Base-by-base conservation (phyloP, 2,797 vertebrate genomes). In the Pogonophryne albipinna region DNA sequence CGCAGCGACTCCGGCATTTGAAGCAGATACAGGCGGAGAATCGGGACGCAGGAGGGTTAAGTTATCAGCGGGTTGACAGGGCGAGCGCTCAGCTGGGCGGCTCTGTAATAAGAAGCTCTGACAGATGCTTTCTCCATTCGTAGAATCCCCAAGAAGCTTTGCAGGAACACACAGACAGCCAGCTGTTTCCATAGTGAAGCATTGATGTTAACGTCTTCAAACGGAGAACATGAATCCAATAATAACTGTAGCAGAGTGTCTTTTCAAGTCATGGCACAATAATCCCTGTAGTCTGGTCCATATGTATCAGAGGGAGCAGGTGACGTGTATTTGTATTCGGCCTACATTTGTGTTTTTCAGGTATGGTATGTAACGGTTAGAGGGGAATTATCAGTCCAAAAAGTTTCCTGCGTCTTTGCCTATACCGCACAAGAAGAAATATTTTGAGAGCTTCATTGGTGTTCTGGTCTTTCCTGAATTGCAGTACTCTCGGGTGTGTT, bases 111-210 rank as follows among this genome's bases (percentile, higher is more conserved):
- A 89, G 72, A 79, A 61, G 63, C 58, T 80, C 81, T 85, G 90
- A 90, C 93, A 89, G 92, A 94, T 93, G 93, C 89, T 94, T 93
- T 92, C 86, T 93, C 89, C 73, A 94, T 93, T 57, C 0, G 14
- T 92, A 93, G 86, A 87, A 81, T 80, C 81, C 80, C 86, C 69
- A 71, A 74, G 68, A 78, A 75, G 69, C 56, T 84, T 61, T 51
- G 71, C 56, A 69, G 71, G 85, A 85, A 87, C 84, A 89, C 88
- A 80, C 84, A 86, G 80, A 52, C 61, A 16, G 65, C 71, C 80
- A 83, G 82, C 80, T 85, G 80, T 87, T 85, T 84, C 86, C 66
- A 83, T 50, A 72, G 71, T 0, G 34, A 68, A 14, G 59, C 76
- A 73, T 57, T 85, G 76, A 90, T 75, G 84, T 87, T 53, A 58